Evolutionary conservation across 2,797 vertebrate genomes (phyloP), one percentile per base, ranked within the genome.

Genomic region (Pantherophis alleghaniensis): DNA sequence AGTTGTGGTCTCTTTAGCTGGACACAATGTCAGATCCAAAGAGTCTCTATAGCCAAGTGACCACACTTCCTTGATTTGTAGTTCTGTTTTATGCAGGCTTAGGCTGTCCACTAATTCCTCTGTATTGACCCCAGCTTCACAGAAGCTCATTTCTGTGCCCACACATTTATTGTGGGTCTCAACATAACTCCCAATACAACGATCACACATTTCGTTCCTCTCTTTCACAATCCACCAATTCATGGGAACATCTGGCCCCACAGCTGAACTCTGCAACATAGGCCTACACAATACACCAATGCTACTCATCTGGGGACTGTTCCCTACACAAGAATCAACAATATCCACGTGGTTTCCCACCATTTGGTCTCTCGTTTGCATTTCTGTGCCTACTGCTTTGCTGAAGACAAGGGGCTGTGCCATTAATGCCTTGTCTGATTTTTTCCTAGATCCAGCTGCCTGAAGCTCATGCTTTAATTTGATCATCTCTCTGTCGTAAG

Each of bases 401-500:
- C 97, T 98, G 97, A 98, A 97, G 88, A 98, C 98, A 79, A 96
- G 96, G 0, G 99, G 99, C 95, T 98, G 98, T 94, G 97, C 98
- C 98, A 97, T 98, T 6, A 87, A 0, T 0, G 98, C 98, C 97
- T 99, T 99, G 97, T 99, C 99, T 0, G 97, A 96, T 79, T 98
- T 99, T 93, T 99, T 99, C 96, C 98, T 98, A 53, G 96, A 98
- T 0, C 99, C 98, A 2, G 99, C 99, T 0, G 98, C 99, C 94
- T 99, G 98, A 14, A 99, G 98, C 96, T 99, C 99, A 61, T 99
- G 98, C 91, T 99, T 99, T 12, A 99, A 97, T 96, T 99, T 99
- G 16, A 98, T 98, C 99, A 99, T 99, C 95, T 99, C 99, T 95
- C 98, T 98, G 94, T 99, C 97, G 86, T 99, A 98, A 3, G 99